Conservation (phyloP, 1,140 invertebrate genomes). For the Drosophila lacertosa region DNA sequence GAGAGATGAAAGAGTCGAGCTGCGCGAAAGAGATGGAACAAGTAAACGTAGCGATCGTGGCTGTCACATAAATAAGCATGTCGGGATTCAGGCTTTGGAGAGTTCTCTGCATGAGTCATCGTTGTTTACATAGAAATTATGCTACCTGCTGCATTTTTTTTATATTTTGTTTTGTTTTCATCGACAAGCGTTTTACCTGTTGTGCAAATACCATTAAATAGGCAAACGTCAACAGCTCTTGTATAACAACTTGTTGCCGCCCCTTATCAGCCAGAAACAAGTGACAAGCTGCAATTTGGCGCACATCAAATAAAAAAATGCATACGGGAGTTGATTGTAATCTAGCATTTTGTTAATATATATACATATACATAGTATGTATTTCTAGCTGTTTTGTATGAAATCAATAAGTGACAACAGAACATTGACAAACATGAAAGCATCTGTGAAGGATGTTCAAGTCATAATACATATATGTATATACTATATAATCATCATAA, state of each 20-base stretch:
- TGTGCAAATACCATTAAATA: conserved; percentile 26
- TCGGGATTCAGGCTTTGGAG: conserved; percentile 39
- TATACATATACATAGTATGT: no score
- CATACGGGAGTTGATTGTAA: conserved; percentile 13
- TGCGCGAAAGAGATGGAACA: conserved; percentile 11
- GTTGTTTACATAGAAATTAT: conserved; percentile 77
- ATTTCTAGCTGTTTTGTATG: no score
- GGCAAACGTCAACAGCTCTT: conserved; percentile 24
- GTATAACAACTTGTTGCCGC: conserved; percentile 36
- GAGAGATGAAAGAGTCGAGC: conserved; percentile 1
- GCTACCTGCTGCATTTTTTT: conserved; percentile 73
- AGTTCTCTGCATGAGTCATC: conserved; percentile 66
- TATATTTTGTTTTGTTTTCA: not conserved
- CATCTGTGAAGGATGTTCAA: no score
- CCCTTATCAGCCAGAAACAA: conserved; percentile 27
- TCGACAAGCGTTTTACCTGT: conserved; percentile 48
- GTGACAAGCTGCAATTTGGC: conserved; percentile 9
- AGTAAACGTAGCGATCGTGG: conserved; percentile 32
- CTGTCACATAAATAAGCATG: conserved; percentile 54
- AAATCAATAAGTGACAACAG: no score
- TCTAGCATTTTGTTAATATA: not conserved
- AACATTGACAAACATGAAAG: no score
- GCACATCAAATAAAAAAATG: not conserved
- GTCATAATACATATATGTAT: no score
- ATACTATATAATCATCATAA: no score